Conservation (phyloP, 2,888 invertebrate genomes). For the Poecilobothrus nobilitatus region DNA sequence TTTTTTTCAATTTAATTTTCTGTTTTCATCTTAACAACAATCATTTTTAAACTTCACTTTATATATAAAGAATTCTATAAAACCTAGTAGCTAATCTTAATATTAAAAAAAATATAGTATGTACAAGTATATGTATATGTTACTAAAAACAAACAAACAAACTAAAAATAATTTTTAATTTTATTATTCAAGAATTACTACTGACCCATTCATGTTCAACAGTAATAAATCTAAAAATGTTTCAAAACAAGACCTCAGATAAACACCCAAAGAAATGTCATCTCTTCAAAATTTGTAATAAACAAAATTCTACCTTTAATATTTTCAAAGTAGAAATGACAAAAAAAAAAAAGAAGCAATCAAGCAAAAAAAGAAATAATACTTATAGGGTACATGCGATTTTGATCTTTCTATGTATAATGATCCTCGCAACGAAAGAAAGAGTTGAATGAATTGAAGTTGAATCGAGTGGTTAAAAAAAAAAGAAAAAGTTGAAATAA, state of each 20-base stretch:
- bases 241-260: conserved; percentile 9
- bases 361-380: neutral
- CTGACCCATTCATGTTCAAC: conserved; percentile 22
- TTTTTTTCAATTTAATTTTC: neutral
- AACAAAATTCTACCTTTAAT: neutral
- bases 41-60: neutral
- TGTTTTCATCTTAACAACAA: neutral
- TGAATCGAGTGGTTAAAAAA: too few species aligned
- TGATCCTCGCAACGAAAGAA: neutral
- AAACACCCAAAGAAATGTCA: conserved; percentile 13
- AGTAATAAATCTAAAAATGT: conserved; percentile 20
- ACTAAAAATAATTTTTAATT: neutral
- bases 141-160: neutral
- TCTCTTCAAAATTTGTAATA: conserved; percentile 2
- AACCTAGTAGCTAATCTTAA: neutral
- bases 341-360: neutral
- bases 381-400: neutral
- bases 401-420: neutral
- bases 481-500: neutral
- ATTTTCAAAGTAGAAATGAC: neutral
- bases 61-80: neutral
- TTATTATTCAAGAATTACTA: conserved; percentile 16
- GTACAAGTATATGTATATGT: too few species aligned
- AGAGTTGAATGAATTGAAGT: neutral
- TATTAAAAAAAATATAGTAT: too few species aligned